A percentile compares a stretch with the other conserved stretches of the same genome.
Conservation (phyloP, 2,797 vertebrate species). For the Myripristis jacobus region DNA sequence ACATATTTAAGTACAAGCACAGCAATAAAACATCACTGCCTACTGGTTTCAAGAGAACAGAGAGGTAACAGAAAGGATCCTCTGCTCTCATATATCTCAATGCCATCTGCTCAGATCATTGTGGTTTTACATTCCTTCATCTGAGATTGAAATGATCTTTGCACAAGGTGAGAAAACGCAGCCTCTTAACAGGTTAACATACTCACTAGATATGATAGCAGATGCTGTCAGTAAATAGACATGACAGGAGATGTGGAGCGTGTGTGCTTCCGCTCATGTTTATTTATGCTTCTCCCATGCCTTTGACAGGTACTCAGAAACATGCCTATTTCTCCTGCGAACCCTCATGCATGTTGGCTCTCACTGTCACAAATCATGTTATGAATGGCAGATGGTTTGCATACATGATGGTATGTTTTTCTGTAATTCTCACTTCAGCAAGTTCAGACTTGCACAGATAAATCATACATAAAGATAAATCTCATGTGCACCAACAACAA, state of each 20-base stretch:
- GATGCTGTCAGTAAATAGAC: conserved; percentile 54
- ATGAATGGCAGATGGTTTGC: conserved; percentile 28
- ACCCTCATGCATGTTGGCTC: background rate
- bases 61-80: conserved; percentile 48
- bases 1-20: conserved; percentile 32
- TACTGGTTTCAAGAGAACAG: conserved; percentile 41
- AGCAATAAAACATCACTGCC: conserved; percentile 46
- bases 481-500: too few relatives aligned
- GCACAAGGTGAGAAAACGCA: conserved; percentile 56
- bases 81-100: conserved; percentile 41
- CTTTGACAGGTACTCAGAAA: conserved; percentile 46
- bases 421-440: conserved; percentile 2
- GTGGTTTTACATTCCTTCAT: conserved; percentile 51
- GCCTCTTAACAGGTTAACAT: conserved; percentile 66
- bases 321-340: conserved; percentile 8
- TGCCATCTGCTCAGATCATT: conserved; percentile 43
- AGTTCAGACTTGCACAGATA: background rate
- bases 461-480: too few relatives aligned
- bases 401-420: conserved; percentile 23
- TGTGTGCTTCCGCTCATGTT: conserved; percentile 45
- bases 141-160: conserved; percentile 58
- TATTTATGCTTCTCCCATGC: conserved; percentile 55
- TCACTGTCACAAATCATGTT: conserved; percentile 29
- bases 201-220: conserved; percentile 61
- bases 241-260: background rate